These are phyloP conservation scores for Apamea sordens DNA, from an alignment of 2,888 invertebrate species.

Conservation along the genomic window DNA sequence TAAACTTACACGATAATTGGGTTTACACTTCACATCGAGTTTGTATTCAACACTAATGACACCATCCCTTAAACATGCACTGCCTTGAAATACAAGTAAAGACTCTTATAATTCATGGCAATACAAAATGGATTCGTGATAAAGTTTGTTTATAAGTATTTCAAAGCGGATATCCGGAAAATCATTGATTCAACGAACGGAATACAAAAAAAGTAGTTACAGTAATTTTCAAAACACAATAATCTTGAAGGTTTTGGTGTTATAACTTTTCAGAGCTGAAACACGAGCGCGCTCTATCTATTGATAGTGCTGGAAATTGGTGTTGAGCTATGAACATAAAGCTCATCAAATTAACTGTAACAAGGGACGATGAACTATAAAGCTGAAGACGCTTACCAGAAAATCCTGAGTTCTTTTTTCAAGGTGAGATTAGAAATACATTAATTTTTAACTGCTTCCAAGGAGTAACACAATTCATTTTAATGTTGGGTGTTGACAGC, in stretches of 20 bases:
- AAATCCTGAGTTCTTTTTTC: not conserved
- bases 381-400: too few species aligned
- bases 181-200: not conserved
- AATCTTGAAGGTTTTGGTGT: not conserved
- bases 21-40: not conserved
- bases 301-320: not conserved
- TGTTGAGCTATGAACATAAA: not conserved
- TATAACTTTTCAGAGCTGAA: not conserved
- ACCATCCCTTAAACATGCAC: not conserved
- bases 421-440: not conserved
- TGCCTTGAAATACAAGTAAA: not conserved
- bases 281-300: not conserved
- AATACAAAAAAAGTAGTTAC: not conserved
- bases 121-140: not conserved
- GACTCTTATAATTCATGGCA: not conserved
- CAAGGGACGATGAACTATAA: slow-evolving; percentile 8
- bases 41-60: not conserved
- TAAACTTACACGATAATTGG: not conserved
- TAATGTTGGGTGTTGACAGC: slow-evolving; percentile 24
- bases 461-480: slow-evolving; percentile 32
- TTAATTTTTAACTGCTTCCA: slow-evolving; percentile 22
- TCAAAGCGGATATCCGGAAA: not conserved
- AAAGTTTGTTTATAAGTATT: slow-evolving; percentile 1
- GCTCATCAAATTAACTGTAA: not conserved
- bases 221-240: not conserved